A percentile compares a stretch with the other conserved stretches of the same genome.
Evolutionary conservation across 2,888 invertebrate species (phyloP).

Genomic region (Volucella zonaria): DNA sequence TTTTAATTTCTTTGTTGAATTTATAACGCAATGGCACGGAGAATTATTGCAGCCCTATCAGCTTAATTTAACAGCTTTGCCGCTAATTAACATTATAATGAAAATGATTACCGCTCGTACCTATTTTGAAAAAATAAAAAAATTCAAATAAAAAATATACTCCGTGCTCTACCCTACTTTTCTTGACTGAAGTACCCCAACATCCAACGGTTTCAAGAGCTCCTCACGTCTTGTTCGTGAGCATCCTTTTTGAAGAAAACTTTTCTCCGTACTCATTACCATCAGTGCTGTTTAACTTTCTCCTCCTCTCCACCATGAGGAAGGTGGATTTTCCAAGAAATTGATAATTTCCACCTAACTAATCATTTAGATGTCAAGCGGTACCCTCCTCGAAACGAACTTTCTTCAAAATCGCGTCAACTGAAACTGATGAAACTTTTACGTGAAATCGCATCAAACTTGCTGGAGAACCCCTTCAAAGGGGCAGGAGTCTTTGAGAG

Average conservation of each 20-base stretch:
- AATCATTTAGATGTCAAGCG: conserved; percentile 14
- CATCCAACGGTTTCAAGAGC: neutral
- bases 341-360: conserved; percentile 20
- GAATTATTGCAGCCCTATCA: too few species aligned
- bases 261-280: conserved; percentile 24
- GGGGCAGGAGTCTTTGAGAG: neutral
- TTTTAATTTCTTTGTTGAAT: neutral
- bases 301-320: neutral
- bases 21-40: too few species aligned
- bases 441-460: conserved; percentile 2
- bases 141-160: neutral
- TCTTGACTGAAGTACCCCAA: neutral
- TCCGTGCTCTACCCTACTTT: neutral
- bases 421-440: conserved; percentile 3
- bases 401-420: conserved; percentile 8
- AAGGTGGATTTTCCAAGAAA: neutral
- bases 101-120: neutral
- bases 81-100: neutral
- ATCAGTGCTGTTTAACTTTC: neutral
- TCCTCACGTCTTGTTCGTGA: conserved; percentile 3
- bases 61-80: neutral
- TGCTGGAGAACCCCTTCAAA: neutral
- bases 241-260: conserved; percentile 5
- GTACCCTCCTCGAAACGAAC: neutral
- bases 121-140: neutral